Evolutionary conservation across 1,140 invertebrate genomes (phyloP).

Genomic region (Stenopsyche tienmushanensis): DNA sequence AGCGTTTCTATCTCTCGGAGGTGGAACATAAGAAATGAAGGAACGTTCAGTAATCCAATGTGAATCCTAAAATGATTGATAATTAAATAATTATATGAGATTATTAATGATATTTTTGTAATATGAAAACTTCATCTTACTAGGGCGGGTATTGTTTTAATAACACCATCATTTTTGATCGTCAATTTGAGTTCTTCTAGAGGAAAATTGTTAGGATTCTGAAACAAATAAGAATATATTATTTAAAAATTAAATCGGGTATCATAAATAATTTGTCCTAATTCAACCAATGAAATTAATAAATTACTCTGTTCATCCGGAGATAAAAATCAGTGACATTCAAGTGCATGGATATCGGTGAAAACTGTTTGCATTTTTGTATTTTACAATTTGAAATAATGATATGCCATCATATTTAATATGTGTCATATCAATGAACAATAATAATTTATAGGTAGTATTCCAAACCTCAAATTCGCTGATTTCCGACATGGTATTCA

Average conservation of each 20-base stretch:
- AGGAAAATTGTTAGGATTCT: conserved; percentile 52
- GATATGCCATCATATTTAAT: too few species aligned
- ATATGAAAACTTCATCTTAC: conserved; percentile 42
- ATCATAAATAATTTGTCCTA: too few species aligned
- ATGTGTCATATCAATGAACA: too few species aligned
- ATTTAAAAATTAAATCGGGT: neutral
- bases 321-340: too few species aligned
- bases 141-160: conserved; percentile 50
- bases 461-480: too few species aligned
- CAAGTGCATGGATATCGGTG: too few species aligned
- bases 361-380: too few species aligned
- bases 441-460: too few species aligned
- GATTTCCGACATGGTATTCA: too few species aligned
- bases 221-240: conserved; percentile 41
- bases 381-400: too few species aligned
- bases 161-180: conserved; percentile 48
- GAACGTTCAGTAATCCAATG: conserved; percentile 50
- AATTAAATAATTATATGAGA: neutral
- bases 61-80: conserved; percentile 45
- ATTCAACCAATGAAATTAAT: too few species aligned
- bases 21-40: conserved; percentile 48
- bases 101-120: neutral
- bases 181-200: conserved; percentile 47
- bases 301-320: too few species aligned
- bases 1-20: conserved; percentile 44